Evolutionary conservation across 2,113 vertebrate species (phyloP).

Genomic region (Chaetodon auriga): DNA sequence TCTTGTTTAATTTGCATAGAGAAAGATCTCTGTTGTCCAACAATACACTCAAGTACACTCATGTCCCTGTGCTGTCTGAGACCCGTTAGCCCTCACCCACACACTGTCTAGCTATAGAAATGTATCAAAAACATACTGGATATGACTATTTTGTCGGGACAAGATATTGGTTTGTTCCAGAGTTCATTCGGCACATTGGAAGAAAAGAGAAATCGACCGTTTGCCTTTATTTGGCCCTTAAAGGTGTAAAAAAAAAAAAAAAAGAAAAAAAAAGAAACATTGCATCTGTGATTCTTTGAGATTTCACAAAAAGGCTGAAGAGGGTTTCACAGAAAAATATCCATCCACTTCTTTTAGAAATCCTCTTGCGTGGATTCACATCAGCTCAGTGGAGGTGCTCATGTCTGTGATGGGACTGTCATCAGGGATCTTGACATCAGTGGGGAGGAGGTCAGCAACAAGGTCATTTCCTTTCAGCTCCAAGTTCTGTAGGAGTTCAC

Average conservation of each 20-base stretch:
- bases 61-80: conserved; percentile 9
- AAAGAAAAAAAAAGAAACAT: conserved; percentile 12
- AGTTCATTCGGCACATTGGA: conserved; percentile 37
- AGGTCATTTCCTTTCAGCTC: conserved; percentile 66
- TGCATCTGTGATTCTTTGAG: conserved; percentile 38
- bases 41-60: conserved; percentile 14
- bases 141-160: not conserved
- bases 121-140: conserved; percentile 5
- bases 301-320: conserved; percentile 34
- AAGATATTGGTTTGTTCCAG: not conserved
- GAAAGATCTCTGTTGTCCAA: conserved; percentile 60
- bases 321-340: conserved; percentile 32
- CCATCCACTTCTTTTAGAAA: conserved; percentile 24
- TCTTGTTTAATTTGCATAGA: conserved; percentile 58
- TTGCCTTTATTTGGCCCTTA: conserved; percentile 44
- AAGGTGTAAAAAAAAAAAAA: conserved; percentile 19
- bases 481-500: conserved; percentile 60
- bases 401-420: conserved; percentile 50
- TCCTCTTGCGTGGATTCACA: conserved; percentile 52
- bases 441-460: conserved; percentile 64
- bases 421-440: conserved; percentile 52
- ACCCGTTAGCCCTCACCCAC: not conserved
- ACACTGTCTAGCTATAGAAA: conserved; percentile 9
- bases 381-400: conserved; percentile 60
- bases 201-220: conserved; percentile 8